Percentiles rank a stretch among this genome's conserved stretches.
These are phyloP conservation scores for Zaprionus taronus DNA, from an alignment of 1,140 invertebrate genomes.

Conservation along the genomic window DNA sequence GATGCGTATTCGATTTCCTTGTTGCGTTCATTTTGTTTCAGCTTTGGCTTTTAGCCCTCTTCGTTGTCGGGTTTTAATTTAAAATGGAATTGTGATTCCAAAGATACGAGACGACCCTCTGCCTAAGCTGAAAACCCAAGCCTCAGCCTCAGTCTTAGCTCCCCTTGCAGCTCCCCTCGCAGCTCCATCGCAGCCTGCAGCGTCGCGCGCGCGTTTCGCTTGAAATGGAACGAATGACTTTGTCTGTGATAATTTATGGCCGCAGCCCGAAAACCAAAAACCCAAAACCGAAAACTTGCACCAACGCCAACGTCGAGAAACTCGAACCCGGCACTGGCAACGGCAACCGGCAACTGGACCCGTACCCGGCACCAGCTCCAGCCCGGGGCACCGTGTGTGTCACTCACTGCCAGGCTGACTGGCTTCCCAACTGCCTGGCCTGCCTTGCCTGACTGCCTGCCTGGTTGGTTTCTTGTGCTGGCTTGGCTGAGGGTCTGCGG, in stretches of 20 bases:
- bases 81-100: slow-evolving; percentile 79
- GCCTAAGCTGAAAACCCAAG: slow-evolving; percentile 39
- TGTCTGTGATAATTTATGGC: slow-evolving; percentile 81
- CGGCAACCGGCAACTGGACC: too few species aligned
- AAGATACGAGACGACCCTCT: slow-evolving; percentile 71
- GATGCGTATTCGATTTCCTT: slow-evolving; percentile 61
- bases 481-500: neutral
- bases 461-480: neutral
- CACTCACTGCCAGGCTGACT: slow-evolving; percentile 19
- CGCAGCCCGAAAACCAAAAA: slow-evolving; percentile 43
- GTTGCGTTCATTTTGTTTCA: slow-evolving; percentile 51
- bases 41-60: slow-evolving; percentile 12
- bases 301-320: slow-evolving; percentile 49
- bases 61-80: slow-evolving; percentile 69
- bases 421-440: neutral
- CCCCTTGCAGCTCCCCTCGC: slow-evolving; percentile 1
- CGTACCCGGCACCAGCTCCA: slow-evolving; percentile 51
- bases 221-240: slow-evolving; percentile 83
- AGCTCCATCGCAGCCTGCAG: slow-evolving; percentile 22
- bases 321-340: slow-evolving; percentile 60
- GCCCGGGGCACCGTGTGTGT: slow-evolving; percentile 28
- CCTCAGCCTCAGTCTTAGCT: neutral
- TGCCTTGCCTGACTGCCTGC: neutral
- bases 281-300: slow-evolving; percentile 66
- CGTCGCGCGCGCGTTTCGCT: slow-evolving; percentile 55